A percentile compares a stretch with the other conserved stretches of the same genome.
phyloP scores from a whole-genome alignment of 2,113 vertebrate species.

The Vanacampus margaritifer region DNA sequence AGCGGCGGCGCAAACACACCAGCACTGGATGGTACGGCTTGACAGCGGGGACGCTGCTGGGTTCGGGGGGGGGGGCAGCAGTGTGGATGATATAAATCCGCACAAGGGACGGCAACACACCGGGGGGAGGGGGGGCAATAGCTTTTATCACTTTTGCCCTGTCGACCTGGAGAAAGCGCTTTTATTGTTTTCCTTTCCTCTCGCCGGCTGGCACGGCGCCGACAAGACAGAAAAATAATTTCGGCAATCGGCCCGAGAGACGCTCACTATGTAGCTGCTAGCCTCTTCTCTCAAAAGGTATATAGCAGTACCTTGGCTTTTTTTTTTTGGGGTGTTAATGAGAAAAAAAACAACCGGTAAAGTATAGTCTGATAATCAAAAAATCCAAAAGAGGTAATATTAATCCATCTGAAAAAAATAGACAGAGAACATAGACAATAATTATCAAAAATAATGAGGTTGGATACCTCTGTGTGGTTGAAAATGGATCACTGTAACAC shows the following conservation, averaged over 20 bases:
- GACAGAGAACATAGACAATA: too few relatives aligned
- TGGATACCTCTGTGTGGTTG: too few relatives aligned
- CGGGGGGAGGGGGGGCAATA: not conserved
- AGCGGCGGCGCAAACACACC: constrained; percentile 17
- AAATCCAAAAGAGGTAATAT: too few relatives aligned
- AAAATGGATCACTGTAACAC: too few relatives aligned
- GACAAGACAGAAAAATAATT: not conserved
- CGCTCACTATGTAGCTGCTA: too few relatives aligned
- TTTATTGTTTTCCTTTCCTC: constrained; percentile 1
- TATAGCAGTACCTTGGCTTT: too few relatives aligned
- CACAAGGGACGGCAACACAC: not conserved
- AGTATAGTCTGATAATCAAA: too few relatives aligned
- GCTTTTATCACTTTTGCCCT: constrained; percentile 10
- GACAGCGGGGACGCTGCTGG: constrained; percentile 10
- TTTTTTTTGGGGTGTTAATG: too few relatives aligned
- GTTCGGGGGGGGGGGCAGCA: constrained; percentile 22
- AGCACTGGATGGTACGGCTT: constrained; percentile 45
- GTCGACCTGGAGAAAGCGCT: constrained; percentile 9
- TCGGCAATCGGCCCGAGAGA: not conserved
- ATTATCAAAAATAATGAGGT: too few relatives aligned
- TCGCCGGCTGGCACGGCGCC: not conserved
- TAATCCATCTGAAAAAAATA: too few relatives aligned
- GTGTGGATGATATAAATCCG: constrained; percentile 33
- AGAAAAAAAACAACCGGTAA: too few relatives aligned
- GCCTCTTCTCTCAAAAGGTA: too few relatives aligned